A percentile compares a stretch with the other conserved stretches of the same genome.
These are phyloP conservation scores for Desmodus rotundus DNA, from an alignment of 2,113 vertebrate species.

Conservation along the genomic window DNA sequence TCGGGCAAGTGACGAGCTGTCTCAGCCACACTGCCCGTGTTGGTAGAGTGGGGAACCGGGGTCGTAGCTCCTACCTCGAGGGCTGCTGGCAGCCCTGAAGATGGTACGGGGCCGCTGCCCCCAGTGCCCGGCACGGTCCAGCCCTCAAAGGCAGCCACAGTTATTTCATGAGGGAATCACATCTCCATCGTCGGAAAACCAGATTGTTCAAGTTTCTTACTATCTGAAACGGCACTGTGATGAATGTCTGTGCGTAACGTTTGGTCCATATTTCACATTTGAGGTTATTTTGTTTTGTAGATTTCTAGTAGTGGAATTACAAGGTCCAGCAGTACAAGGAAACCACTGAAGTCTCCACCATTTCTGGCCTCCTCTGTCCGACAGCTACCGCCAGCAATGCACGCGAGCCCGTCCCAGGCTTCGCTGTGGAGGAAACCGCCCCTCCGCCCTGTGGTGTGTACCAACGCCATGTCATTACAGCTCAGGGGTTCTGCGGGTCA, in stretches of 20 bases:
- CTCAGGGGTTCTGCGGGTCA: no score
- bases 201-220: not conserved
- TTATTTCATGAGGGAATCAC: not conserved
- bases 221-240: not conserved
- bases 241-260: not conserved
- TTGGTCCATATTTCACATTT: not conserved
- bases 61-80: not conserved
- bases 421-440: no score
- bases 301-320: not conserved
- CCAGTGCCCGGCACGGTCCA: not conserved
- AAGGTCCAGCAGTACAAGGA: not conserved
- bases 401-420: not conserved
- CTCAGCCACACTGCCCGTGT: not conserved
- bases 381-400: rapidly evolving
- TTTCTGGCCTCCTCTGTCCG: not conserved
- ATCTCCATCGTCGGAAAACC: not conserved
- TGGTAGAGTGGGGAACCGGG: rapidly evolving
- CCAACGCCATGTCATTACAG: not conserved
- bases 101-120: not conserved
- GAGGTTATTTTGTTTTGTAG: not conserved
- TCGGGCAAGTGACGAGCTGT: not conserved
- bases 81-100: not conserved
- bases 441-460: rapidly evolving
- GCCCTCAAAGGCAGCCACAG: not conserved
- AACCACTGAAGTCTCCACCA: not conserved